Evolutionary conservation across 2,797 vertebrate genomes (phyloP), one percentile per base, ranked within the genome.

Genomic region (Limnodromus scolopaceus): DNA sequence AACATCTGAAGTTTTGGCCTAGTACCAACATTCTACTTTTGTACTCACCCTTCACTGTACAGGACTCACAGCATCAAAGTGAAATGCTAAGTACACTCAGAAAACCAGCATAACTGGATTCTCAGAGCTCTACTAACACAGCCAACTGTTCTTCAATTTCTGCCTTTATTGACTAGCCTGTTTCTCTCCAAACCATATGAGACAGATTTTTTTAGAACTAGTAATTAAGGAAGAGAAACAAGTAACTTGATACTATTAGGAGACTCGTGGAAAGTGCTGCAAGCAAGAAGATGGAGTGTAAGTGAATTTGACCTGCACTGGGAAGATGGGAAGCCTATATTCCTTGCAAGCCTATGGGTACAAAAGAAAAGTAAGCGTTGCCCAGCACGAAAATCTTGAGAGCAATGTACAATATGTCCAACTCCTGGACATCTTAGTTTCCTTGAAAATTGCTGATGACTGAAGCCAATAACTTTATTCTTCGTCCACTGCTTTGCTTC

Each of bases 91-190:
- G 54, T 68, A 84, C 28, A 54, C 65, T 80, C 86, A 89, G 75
- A 91, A 96, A 95, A 95, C 75, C 65, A 89, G 78, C 65, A 89
- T 7, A 41, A 89, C 76, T 81, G 61, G 91, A 88, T 93, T 92
- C 61, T 61, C 69, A 57, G 45, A 83, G 64, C 57, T 93, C 53
- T 87, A 11, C 45, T 77, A 77, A 77, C 71, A 72, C 55, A 87
- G 61, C 17, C 76, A 84, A 80, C 45, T 53, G 11, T 76, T 87
- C 78, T 65, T 65, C 81, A 79, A 2, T 76, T 80, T 89, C 71
- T 95, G 64, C 43, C 54, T 78, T 95, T 77, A 87, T 22, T 75
- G 34, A 68, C 30, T 61, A 55, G 58, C 48, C 49, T 51, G 19
- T 36, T 90, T 93, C 68, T 79, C 71, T 94, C 74, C 2, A 1